A percentile compares a stretch with the other conserved stretches of the same genome.
These are phyloP conservation scores for Danio rerio DNA, from an alignment of 2,113 vertebrate species.

Conservation along the genomic window DNA sequence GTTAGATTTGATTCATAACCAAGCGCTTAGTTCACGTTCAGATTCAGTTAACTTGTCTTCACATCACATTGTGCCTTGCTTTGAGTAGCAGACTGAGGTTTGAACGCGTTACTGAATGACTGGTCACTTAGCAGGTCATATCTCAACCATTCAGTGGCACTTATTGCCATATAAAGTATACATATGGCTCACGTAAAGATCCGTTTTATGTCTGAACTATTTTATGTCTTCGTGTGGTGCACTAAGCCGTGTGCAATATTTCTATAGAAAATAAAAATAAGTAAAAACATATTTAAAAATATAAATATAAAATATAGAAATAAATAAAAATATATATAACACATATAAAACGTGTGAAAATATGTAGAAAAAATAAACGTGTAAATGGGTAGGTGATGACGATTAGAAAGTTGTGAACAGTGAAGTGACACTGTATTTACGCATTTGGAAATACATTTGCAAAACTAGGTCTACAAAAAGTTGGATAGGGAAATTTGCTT, in stretches of 20 bases:
- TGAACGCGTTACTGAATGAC: conserved; percentile 39
- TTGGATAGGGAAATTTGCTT: conserved; percentile 1
- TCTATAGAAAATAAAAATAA: neutral
- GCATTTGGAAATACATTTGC: neutral
- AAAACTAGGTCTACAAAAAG: neutral
- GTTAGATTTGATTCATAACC: neutral
- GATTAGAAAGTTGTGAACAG: neutral
- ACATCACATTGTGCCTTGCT: neutral
- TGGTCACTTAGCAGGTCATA: conserved; percentile 54
- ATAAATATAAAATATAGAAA: neutral
- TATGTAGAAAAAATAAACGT: neutral
- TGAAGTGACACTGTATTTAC: neutral
- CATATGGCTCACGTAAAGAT: conserved; percentile 56
- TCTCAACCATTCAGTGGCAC: conserved; percentile 59
- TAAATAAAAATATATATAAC: too few relatives aligned
- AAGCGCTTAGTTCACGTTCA: neutral
- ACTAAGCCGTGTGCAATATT: neutral
- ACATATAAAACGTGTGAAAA: neutral
- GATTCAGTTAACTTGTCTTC: conserved; percentile 1
- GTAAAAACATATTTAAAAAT: too few relatives aligned
- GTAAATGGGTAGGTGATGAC: neutral
- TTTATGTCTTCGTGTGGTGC: conserved; percentile 43
- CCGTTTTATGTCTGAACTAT: conserved; percentile 57
- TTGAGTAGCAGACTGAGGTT: conserved; percentile 2
- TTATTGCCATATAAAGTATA: conserved; percentile 58